phyloP scores from a whole-genome alignment of 2,888 invertebrate genomes.

The Aphodius granarius region DNA sequence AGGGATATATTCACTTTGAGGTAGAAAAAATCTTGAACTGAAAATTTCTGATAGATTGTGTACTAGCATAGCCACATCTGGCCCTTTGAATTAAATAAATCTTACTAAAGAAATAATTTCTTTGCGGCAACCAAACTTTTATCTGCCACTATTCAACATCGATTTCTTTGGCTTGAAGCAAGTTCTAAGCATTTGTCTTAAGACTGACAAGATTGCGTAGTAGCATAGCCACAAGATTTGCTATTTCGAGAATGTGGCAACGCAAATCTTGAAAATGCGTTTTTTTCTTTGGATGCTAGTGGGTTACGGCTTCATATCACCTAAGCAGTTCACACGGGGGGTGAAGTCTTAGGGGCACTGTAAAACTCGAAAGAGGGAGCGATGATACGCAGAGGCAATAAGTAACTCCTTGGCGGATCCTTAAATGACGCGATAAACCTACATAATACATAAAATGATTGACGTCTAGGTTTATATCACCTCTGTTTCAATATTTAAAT shows the following conservation, averaged over 20 bases:
- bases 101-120: too few relatives aligned
- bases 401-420: background rate
- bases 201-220: too few relatives aligned
- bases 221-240: too few relatives aligned
- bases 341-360: background rate
- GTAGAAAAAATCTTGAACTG: too few relatives aligned
- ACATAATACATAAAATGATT: background rate
- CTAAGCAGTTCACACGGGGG: background rate
- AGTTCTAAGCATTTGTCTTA: too few relatives aligned
- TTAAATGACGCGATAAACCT: background rate
- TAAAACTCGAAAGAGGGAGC: background rate
- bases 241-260: background rate
- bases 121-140: too few relatives aligned
- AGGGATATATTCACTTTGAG: too few relatives aligned
- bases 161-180: too few relatives aligned
- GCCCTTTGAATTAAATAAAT: too few relatives aligned
- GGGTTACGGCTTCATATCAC: background rate
- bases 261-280: background rate
- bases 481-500: background rate
- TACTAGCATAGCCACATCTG: too few relatives aligned
- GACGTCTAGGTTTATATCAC: background rate
- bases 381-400: background rate
- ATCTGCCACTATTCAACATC: too few relatives aligned
- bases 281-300: background rate
- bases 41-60: too few relatives aligned